Evolutionary conservation across 2,113 vertebrate genomes (phyloP).

Genomic region (Odobenus rosmarus): DNA sequence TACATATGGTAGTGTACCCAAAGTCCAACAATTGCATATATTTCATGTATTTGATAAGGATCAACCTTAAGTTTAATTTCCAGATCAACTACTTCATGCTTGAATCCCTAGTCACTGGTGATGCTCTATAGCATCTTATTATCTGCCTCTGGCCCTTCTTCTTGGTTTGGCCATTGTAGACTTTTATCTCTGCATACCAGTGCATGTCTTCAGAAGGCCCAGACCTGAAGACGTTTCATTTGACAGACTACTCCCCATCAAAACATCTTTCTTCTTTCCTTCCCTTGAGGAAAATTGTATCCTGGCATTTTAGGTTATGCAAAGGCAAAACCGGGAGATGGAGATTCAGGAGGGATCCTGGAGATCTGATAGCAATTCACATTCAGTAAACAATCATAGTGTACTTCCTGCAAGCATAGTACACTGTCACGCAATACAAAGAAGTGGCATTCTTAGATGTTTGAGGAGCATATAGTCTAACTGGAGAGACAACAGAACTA

Average conservation of each 20-base stretch:
- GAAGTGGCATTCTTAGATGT: not conserved
- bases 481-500: not conserved
- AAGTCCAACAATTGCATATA: not conserved
- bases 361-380: not conserved
- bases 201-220: not conserved
- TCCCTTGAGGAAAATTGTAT: not conserved
- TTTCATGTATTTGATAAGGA: not conserved
- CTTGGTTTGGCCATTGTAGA: not conserved
- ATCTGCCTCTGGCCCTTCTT: not conserved
- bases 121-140: not conserved
- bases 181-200: not conserved
- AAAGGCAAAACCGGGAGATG: not conserved
- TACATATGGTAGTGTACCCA: not conserved
- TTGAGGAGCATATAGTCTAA: not conserved
- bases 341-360: not conserved
- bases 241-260: not conserved
- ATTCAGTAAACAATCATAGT: not conserved
- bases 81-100: not conserved
- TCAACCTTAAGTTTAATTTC: not conserved
- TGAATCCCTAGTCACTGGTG: not conserved
- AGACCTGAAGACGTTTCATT: not conserved
- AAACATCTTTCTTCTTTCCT: not conserved
- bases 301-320: not conserved
- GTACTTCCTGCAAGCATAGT: not conserved
- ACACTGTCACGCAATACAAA: not conserved